Percentiles rank a stretch among this genome's conserved stretches.
These are phyloP conservation scores for Trissolcus brochymenae DNA, from an alignment of 2,888 invertebrate species.

Conservation along the genomic window DNA sequence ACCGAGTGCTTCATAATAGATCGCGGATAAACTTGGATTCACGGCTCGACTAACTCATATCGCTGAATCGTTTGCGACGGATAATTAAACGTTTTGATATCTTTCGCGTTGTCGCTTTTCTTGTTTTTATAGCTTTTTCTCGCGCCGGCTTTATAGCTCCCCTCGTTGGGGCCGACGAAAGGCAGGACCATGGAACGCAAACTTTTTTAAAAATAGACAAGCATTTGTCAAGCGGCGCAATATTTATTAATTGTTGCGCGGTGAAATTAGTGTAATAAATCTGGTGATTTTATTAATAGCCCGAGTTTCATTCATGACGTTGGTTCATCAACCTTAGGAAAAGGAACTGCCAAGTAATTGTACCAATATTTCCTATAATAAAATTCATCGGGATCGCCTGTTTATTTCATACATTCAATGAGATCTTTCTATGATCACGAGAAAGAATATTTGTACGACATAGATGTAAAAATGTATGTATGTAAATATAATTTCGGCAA, in stretches of 20 bases:
- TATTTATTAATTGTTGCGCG: conserved; percentile 23
- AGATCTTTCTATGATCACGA: too few species aligned
- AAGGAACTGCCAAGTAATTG: conserved; percentile 45
- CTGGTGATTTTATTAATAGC: conserved; percentile 45
- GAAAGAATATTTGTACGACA: too few species aligned
- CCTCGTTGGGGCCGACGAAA: not conserved
- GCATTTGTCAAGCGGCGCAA: not conserved
- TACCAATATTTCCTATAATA: conserved; percentile 30
- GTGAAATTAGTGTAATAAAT: conserved; percentile 23
- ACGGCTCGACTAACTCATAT: conserved; percentile 38
- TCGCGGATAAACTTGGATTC: conserved; percentile 61
- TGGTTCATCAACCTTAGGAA: conserved; percentile 45
- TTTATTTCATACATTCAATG: too few species aligned
- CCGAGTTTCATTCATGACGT: conserved; percentile 45
- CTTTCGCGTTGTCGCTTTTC: not conserved
- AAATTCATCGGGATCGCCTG: not conserved
- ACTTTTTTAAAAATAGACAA: conserved; percentile 3
- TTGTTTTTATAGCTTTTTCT: not conserved
- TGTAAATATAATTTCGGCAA: too few species aligned
- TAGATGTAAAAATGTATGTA: too few species aligned
- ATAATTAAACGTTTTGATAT: conserved; percentile 23
- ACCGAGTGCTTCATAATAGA: conserved; percentile 61
- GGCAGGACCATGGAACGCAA: not conserved
- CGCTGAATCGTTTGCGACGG: conserved; percentile 40
- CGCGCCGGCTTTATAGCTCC: too few species aligned